A percentile compares a stretch with the other conserved stretches of the same genome.
Evolutionary conservation across 2,797 vertebrate species (phyloP).

Genomic region (Nothura maculosa): DNA sequence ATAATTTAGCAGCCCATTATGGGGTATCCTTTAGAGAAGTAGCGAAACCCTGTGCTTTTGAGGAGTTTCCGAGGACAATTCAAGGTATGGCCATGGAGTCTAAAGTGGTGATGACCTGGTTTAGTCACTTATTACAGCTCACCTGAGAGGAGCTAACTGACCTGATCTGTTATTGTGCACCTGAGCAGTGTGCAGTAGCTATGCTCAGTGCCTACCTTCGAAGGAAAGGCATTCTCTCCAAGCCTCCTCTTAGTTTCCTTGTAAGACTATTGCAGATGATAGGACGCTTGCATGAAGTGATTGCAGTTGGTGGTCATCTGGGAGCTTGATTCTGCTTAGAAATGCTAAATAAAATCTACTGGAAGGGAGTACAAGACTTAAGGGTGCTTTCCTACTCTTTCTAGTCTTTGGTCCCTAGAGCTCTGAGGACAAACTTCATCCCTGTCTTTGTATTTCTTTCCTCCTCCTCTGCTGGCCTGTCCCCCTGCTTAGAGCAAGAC

Average conservation of each 20-base stretch:
- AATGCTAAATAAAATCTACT: neutral
- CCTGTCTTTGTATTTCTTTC: neutral
- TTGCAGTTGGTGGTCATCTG: neutral
- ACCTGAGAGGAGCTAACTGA: neutral
- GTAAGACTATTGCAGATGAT: neutral
- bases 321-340: neutral
- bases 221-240: neutral
- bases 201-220: fast-evolving
- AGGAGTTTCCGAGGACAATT: neutral
- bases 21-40: neutral
- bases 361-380: neutral
- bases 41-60: neutral
- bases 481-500: neutral
- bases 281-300: neutral
- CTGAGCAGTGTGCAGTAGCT: neutral
- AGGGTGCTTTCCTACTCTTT: neutral
- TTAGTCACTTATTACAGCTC: slow-evolving; percentile 4
- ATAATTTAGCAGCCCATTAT: neutral
- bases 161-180: neutral
- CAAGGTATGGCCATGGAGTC: neutral
- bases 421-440: neutral
- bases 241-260: neutral
- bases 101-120: neutral
- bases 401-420: fast-evolving
- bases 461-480: neutral